phyloP scores from a whole-genome alignment of 2,113 vertebrate species.

The Pedionomus torquatus region DNA sequence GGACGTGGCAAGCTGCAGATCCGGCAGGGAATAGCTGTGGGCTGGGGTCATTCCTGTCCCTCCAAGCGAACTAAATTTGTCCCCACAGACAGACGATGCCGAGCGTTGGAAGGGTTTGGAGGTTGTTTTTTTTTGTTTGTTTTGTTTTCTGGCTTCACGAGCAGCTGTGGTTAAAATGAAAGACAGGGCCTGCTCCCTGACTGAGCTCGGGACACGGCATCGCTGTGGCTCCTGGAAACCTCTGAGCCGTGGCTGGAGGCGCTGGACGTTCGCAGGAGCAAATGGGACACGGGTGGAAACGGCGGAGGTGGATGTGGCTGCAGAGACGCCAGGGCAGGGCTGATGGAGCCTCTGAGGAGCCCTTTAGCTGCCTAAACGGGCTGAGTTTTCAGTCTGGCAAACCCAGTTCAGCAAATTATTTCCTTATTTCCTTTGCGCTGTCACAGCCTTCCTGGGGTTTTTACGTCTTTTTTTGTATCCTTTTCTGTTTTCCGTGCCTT shows the following conservation, averaged over 20 bases:
- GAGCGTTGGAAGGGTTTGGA: background rate
- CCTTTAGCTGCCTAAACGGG: background rate
- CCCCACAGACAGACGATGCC: background rate
- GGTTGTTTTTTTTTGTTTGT: too few species aligned
- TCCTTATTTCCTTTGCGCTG: background rate
- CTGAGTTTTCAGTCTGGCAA: background rate
- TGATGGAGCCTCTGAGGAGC: background rate
- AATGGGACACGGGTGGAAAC: rapidly evolving
- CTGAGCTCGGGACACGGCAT: rapidly evolving
- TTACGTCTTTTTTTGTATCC: background rate
- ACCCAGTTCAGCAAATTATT: background rate
- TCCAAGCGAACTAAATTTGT: rapidly evolving
- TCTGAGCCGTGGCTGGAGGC: background rate
- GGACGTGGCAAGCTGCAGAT: background rate
- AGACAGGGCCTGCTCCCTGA: background rate
- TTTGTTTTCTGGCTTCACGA: background rate
- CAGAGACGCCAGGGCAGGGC: rapidly evolving
- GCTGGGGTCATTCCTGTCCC: background rate
- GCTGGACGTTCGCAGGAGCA: background rate
- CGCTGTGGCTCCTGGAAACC: background rate
- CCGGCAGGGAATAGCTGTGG: background rate
- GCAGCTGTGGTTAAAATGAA: background rate
- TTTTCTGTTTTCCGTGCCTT: background rate
- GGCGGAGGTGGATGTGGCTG: background rate
- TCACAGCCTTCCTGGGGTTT: background rate